Base-by-base conservation (phyloP, 1,140 invertebrate species). In the Drosophila nasuta region DNA sequence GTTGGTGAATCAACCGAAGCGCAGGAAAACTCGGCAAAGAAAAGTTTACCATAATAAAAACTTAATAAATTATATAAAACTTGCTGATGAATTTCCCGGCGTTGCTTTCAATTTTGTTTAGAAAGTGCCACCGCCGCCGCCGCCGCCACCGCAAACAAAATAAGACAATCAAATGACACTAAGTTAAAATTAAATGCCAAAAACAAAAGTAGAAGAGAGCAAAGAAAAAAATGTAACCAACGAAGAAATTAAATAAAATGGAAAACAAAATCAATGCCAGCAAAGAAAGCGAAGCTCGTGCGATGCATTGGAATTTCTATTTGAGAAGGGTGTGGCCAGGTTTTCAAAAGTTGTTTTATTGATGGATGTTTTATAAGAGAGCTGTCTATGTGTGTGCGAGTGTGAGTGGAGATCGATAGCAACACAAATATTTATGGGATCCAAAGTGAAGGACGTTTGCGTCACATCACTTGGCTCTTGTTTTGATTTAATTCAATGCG, bases 161-260 rank as follows among this genome's bases (percentile, higher is more conserved):
- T 10, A 63, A 58, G 60, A 62, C 35, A 41, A 43, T 15, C 30
- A 60, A 76, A 76, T 65, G 66, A 75, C 71, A 86, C 59, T 65
- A 56, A 81, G 79, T 64, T 49, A 52, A 86, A 70, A 58, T 75
- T 62, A 59, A 81, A 81, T 72, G 81, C 62, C 30, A 33, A 82
- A 78, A 56, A 52, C 63, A 33, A 65, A 60, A 60, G 20, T 52
- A 15, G 48, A 52, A 33, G n/a, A 43, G 5, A 43, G 3, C 41
- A 43, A 38, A 8, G 38, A 69, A 82, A 70, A 30, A 60, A 30
- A 43, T 66, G 60, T 59, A 66, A 48, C 10, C 63, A 77, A 45
- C 43, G 28, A 35, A 15, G n/a, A 33, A 79, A 88, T 82, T 77
- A 48, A 88, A 83, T 69, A 77, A 88, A 87, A 87, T 88, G 70